A percentile compares a stretch with the other conserved stretches of the same genome.
These are phyloP conservation scores for Macaria notata DNA, from an alignment of 2,888 invertebrate species.

Conservation along the genomic window DNA sequence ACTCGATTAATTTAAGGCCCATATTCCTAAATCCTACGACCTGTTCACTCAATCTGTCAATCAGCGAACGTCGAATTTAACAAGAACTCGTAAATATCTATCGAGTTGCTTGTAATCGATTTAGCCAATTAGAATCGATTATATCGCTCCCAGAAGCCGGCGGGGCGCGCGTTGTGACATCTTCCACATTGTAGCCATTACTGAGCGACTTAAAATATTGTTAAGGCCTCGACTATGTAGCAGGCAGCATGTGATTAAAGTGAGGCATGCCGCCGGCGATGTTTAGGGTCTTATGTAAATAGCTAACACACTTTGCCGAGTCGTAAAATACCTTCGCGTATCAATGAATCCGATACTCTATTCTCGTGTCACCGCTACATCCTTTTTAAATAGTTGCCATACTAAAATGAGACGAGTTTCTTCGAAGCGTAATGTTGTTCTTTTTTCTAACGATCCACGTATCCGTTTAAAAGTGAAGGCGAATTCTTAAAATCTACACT, in stretches of 20 bases:
- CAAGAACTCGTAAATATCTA: slow-evolving; percentile 57
- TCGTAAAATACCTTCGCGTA: slow-evolving; percentile 16
- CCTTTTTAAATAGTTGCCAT: slow-evolving; percentile 20
- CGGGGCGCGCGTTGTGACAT: slow-evolving; percentile 53
- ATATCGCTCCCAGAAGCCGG: slow-evolving; percentile 42
- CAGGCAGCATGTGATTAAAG: slow-evolving; percentile 28
- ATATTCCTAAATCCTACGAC: slow-evolving; percentile 44
- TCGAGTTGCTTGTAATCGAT: slow-evolving; percentile 60
- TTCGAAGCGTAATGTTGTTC: slow-evolving; percentile 6
- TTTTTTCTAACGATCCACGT: slow-evolving; percentile 26
- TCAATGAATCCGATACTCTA: slow-evolving; percentile 20
- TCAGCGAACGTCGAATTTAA: slow-evolving; percentile 44
- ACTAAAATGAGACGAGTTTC: slow-evolving; percentile 17
- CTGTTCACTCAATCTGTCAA: slow-evolving; percentile 50
- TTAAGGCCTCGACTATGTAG: slow-evolving; percentile 29
- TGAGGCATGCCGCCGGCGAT: slow-evolving; percentile 18
- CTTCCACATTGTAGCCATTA: slow-evolving; percentile 52
- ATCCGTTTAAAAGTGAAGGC: slow-evolving; percentile 32
- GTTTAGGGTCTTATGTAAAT: slow-evolving; percentile 21
- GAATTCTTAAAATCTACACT: slow-evolving; percentile 34
- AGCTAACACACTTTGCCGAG: slow-evolving; percentile 16
- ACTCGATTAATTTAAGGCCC: slow-evolving; percentile 35
- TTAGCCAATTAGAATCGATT: slow-evolving; percentile 69
- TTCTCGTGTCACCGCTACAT: slow-evolving; percentile 16
- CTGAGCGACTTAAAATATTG: slow-evolving; percentile 34